Evolutionary conservation across 2,113 vertebrate genomes (phyloP), one percentile per base, ranked within the genome.

Genomic region (Rhinoderma darwinii): DNA sequence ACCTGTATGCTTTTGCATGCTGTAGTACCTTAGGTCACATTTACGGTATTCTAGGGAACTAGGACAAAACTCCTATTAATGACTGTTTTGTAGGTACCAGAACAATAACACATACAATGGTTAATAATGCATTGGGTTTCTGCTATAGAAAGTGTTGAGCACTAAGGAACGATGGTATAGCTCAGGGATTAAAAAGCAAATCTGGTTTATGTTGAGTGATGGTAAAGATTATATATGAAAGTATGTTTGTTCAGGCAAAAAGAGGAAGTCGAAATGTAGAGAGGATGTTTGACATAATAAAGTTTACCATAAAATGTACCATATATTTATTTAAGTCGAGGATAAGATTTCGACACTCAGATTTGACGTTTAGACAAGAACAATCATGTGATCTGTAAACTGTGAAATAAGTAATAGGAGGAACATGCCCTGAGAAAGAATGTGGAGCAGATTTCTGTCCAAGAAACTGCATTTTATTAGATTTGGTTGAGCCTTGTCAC

Each of bases 401-500:
- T 77, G 27, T 35, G n/a, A 51, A 85, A 61, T 63, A 77, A 66
- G 72, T 63, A 77, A 77, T 17, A 10, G 56, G 73, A 35, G 56
- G 56, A 85, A 85, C 84, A 85, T 77, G 84, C 84, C 84, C 84
- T 85, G 78, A 74, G 73, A 77, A 85, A 85, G 84, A 85, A 85
- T 85, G 84, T 44, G 27, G 66, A 77, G 44, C 39, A 32, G 39
- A 76, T 63, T 37, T 77, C 39, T 85, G 73, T 85, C 84, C 84
- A 85, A 78, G 74, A 85, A 85, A 85, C 41, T 77, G 73, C 54
- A 77, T 77, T 82, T 77, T 77, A 66, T 85, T 77, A 47, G 73
- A 56, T 85, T 66, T 61, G 72, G 44, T 61, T 66, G 43, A 85
- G 74, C 20, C 39, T 66, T 11, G 56, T 63, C 17, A 50, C 54